A percentile compares a stretch with the other conserved stretches of the same genome.
phyloP scores from a whole-genome alignment of 1,140 invertebrate species.

The Mercenaria mercenaria region DNA sequence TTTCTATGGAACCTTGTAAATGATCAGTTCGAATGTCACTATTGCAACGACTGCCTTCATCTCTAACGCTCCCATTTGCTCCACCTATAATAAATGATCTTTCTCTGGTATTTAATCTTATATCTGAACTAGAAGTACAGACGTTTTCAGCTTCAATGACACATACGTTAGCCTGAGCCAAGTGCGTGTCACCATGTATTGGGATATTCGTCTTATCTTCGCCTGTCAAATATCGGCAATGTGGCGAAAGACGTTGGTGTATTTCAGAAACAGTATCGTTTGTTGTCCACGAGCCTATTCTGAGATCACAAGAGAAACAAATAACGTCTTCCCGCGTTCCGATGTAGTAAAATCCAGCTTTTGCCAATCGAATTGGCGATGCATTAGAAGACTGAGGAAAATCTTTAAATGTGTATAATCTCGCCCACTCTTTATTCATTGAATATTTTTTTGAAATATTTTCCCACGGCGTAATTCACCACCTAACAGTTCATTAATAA shows the following conservation, averaged over 20 bases:
- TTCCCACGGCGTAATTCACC: no score
- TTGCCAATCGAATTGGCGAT: background rate
- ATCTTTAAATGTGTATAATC: background rate
- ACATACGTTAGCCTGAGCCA: no score
- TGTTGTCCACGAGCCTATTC: background rate
- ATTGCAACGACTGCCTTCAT: background rate
- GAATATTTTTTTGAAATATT: no score
- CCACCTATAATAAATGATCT: background rate
- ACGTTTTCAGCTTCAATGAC: no score
- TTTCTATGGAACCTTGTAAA: background rate
- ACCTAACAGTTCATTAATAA: no score
- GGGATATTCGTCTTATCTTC: no score
- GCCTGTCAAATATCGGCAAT: no score
- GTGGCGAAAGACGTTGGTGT: no score
- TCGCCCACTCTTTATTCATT: background rate
- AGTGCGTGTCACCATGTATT: no score
- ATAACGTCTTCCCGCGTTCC: background rate
- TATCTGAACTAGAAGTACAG: background rate
- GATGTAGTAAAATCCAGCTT: background rate
- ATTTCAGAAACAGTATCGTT: background rate
- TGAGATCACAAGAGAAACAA: no score
- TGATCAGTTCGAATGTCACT: background rate
- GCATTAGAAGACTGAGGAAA: background rate
- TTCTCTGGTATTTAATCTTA: background rate
- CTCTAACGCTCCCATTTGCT: background rate